phyloP scores from a whole-genome alignment of 2,113 vertebrate genomes.

The Pao palembangensis region DNA sequence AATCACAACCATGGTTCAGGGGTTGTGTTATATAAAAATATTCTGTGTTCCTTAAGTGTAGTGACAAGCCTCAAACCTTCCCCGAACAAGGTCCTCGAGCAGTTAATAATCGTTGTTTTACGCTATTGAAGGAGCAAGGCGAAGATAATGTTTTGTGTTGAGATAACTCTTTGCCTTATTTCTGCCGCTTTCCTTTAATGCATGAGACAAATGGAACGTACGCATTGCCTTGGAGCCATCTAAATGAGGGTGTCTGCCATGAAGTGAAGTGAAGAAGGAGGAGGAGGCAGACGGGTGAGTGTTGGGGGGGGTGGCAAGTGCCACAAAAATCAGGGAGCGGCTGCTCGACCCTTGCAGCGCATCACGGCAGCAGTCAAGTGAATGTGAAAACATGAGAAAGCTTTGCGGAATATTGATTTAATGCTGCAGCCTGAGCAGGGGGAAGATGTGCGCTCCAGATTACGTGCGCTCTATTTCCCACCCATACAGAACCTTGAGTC shows the following conservation, averaged over 20 bases:
- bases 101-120: constrained; percentile 63
- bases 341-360: constrained; percentile 77
- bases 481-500: constrained; percentile 76
- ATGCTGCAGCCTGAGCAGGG: constrained; percentile 84
- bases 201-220: constrained; percentile 57
- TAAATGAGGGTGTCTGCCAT: constrained; percentile 64
- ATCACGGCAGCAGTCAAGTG: constrained; percentile 86
- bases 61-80: constrained; percentile 44
- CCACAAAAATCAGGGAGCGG: constrained; percentile 75
- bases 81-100: constrained; percentile 51
- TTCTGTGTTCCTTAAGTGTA: constrained; percentile 54
- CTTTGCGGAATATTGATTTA: constrained; percentile 94
- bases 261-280: constrained; percentile 56
- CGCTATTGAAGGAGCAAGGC: constrained; percentile 47
- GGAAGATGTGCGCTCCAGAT: constrained; percentile 82
- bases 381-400: constrained; percentile 87
- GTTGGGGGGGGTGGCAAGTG: constrained; percentile 56
- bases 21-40: constrained; percentile 30
- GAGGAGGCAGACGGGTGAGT: constrained; percentile 39
- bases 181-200: constrained; percentile 55
- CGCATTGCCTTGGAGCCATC: constrained; percentile 60
- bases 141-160: constrained; percentile 61
- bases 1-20: constrained; percentile 19
- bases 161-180: constrained; percentile 55
- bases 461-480: constrained; percentile 91